Evolutionary conservation across 2,113 vertebrate genomes (phyloP), one percentile per base, ranked within the genome.

Genomic region (Todiramphus chloris): DNA sequence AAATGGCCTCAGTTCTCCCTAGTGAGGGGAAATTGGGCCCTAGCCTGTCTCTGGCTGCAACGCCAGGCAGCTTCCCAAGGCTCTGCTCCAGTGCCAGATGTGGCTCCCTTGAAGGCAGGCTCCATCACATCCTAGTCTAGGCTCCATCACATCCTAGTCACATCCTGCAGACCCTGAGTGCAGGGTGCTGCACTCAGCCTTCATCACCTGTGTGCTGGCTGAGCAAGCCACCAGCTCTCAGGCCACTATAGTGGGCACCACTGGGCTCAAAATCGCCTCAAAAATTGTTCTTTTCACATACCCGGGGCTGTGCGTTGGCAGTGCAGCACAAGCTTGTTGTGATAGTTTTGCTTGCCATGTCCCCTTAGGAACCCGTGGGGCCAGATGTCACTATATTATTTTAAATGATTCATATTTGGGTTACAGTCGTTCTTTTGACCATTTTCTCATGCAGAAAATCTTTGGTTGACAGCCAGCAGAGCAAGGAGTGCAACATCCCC

Each of bases 131-230:
- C 20, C 17, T 15, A 2, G 4, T 77, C 25, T n/a, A 10, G 19
- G 30, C 8, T 5, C 44, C 1, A 0, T 8, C 2, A 1, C 9
- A 2, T 33, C 20, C 17, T 15, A 2, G 4, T 77, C 25, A n/a
- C n/a, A n/a, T n/a, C n/a, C n/a, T 20, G 0, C 2, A 13, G 8
- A 2, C 23, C 33, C 31, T 25, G 35, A 1, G 8, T 0, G 1
- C 2, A 11, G 21, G 25, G 6, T 16, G 56, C 73, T 63, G 50
- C 21, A 35, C 2, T n/a, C 50, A 2, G 83, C 37, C 5, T 3
- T 60, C 9, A 1, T 7, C 3, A 4, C 24, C n/a, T 6, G 0
- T 1, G 3, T 14, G 19, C 16, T 4, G 6, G 20, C 76, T 43
- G 10, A 12, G 19, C 5, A 5, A 4, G 39, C 30, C n/a, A 7